Base-by-base conservation (phyloP, 2,888 invertebrate species). In the Napeogenes sylphis region DNA sequence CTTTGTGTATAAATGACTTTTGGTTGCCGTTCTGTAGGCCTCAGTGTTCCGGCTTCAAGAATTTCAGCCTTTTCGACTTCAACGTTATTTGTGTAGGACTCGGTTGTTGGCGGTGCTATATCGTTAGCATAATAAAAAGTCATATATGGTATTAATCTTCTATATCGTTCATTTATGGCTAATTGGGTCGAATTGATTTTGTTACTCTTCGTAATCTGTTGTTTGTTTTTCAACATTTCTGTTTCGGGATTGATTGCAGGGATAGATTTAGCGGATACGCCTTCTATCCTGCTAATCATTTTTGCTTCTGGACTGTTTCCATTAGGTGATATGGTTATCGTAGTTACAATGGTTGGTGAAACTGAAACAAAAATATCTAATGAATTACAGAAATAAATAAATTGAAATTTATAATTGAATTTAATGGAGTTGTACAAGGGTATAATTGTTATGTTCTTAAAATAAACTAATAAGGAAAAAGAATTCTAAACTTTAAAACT, bases 141-240 rank as follows among this genome's bases (percentile, higher is more conserved):
- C 93, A 95, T 94, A 80, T 96, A 96, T 2, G 96, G 96, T 75
- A 96, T 94, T 57, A 96, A 83, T 68, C 96, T 91, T 74, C 96
- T 93, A 77, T 94, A 94, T 58, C 96, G 91, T 83, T 95, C 94
- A 60, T 92, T 92, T 55, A 91, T 83, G 5, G 90, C 87, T 53
- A 93, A 77, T 55, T 87, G 82, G 21, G 86, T 81, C 4, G 79
- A 71, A 70, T 85, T 84, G 5, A 68, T 65, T 35, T 71, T 78
- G 13, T 71, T 35, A 14, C 42, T 30, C 45, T 51, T 68, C 5
- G 56, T 66, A 38, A 64, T 47, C 51, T 63, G 45, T 45, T 56
- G 45, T 55, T 63, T 65, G 53, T 53, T 68, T 58, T 59, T 67
- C 14, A 38, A 53, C n/a, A 38, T 35, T 62, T 78, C 72, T 38